These are phyloP conservation scores for Ctenomys sociabilis DNA, from an alignment of 2,113 vertebrate species.

Conservation along the genomic window DNA sequence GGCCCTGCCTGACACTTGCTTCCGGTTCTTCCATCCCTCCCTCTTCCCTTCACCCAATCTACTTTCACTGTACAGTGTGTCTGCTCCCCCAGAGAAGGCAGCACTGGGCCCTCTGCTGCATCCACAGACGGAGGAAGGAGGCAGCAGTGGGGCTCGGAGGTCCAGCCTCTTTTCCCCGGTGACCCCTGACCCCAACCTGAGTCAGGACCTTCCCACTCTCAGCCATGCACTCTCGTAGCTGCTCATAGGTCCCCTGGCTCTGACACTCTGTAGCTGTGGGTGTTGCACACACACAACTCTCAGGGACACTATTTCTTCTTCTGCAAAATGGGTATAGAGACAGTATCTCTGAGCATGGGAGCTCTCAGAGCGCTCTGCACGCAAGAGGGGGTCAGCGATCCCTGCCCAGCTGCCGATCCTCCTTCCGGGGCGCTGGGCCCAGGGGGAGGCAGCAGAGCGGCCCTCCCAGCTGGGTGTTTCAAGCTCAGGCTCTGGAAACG, in stretches of 20 bases:
- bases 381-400: neutral
- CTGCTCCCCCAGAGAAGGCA: neutral
- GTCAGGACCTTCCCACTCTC: neutral
- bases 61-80: neutral
- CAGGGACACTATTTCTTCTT: neutral
- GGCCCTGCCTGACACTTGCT: constrained; percentile 5
- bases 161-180: neutral
- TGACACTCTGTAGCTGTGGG: neutral
- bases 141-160: neutral
- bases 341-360: neutral
- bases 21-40: neutral
- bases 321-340: neutral
- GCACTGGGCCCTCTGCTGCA: neutral
- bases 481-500: constrained; percentile 71
- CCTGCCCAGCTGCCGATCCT: neutral
- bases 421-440: neutral
- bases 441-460: constrained; percentile 14
- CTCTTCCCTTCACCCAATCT: neutral
- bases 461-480: constrained; percentile 54
- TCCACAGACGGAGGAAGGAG: too few species aligned
- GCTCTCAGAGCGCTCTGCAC: accelerated
- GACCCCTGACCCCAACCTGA: too few species aligned
- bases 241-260: neutral
- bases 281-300: neutral
- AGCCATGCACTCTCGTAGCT: neutral